Conservation (phyloP, 92 coral and sea anemone genomes). For the Metridium senile region DNA sequence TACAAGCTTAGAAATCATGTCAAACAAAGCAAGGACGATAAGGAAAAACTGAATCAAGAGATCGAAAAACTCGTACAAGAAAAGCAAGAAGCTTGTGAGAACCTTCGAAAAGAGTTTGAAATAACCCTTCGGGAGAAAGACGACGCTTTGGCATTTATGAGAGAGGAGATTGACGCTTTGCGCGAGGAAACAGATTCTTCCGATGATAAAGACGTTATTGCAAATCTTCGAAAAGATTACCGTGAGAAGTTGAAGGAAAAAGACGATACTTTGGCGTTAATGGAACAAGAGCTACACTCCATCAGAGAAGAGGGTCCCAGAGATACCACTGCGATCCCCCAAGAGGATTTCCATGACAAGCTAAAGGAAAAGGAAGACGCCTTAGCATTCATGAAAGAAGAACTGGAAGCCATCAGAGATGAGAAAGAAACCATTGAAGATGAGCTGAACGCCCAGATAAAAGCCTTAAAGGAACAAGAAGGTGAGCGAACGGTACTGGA, state of each 20-base stretch:
- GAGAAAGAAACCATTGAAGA: constrained; percentile 30
- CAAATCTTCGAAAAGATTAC: constrained; percentile 39
- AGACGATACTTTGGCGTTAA: constrained; percentile 14
- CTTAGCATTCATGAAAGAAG: constrained; percentile 28
- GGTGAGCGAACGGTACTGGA: not conserved
- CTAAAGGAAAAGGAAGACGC: constrained; percentile 40
- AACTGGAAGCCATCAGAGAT: constrained; percentile 30
- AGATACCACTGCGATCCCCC: constrained; percentile 15
- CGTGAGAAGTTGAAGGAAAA: constrained; percentile 28
- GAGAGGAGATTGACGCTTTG: constrained; percentile 13
- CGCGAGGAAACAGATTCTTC: constrained; percentile 6
- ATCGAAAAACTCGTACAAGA: constrained; percentile 43
- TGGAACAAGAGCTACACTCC: constrained; percentile 29
- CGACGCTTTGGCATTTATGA: not conserved
- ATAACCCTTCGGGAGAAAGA: constrained; percentile 5
- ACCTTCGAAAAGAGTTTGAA: constrained; percentile 48
- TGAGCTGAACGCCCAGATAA: constrained; percentile 24
- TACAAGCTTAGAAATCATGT: constrained; percentile 54
- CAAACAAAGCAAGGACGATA: constrained; percentile 58
- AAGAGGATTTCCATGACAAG: constrained; percentile 28
- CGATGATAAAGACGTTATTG: constrained; percentile 2
- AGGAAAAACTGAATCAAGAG: constrained; percentile 46
- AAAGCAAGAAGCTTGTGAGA: constrained; percentile 57
- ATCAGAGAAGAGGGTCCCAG: constrained; percentile 15
- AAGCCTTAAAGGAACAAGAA: not conserved